phyloP scores from a whole-genome alignment of 1,140 invertebrate genomes.

The Drosophila santomea region DNA sequence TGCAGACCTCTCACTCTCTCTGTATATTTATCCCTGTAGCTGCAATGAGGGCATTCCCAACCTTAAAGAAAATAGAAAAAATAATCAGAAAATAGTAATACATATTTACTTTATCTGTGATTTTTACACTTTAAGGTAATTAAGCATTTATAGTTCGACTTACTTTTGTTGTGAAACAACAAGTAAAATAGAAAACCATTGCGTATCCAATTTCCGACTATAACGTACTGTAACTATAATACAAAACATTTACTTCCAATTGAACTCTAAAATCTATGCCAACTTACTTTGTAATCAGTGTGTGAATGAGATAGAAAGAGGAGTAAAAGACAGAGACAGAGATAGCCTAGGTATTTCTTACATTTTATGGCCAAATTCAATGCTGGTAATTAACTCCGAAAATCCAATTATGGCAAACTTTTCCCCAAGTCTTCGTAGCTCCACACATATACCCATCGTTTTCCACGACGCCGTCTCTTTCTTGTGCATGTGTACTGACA shows the following conservation, averaged over 20 bases:
- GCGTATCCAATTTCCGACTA: neutral
- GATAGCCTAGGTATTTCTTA: conserved; percentile 52
- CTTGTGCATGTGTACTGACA: conserved; percentile 6
- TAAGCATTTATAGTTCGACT: too few species aligned
- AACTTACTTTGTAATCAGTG: conserved; percentile 72
- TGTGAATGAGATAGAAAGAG: conserved; percentile 3
- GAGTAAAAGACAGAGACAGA: conserved; percentile 2
- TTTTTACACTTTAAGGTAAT: too few species aligned
- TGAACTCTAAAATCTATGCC: conserved; percentile 72
- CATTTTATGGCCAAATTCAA: conserved; percentile 79
- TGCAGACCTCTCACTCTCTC: conserved; percentile 29
- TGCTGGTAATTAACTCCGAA: conserved; percentile 84
- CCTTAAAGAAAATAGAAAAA: neutral
- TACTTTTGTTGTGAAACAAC: too few species aligned
- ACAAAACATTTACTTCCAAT: conserved; percentile 49
- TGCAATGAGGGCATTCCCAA: conserved; percentile 1
- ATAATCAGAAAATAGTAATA: neutral
- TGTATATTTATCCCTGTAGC: conserved; percentile 6
- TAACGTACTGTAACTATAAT: neutral
- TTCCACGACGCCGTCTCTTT: neutral
- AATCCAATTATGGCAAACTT: conserved; percentile 84
- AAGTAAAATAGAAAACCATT: too few species aligned
- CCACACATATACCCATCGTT: neutral
- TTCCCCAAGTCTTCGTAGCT: conserved; percentile 61
- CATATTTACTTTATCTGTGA: neutral